phyloP scores from a whole-genome alignment of 2,113 vertebrate genomes.

The Misgurnus mizolepis region DNA sequence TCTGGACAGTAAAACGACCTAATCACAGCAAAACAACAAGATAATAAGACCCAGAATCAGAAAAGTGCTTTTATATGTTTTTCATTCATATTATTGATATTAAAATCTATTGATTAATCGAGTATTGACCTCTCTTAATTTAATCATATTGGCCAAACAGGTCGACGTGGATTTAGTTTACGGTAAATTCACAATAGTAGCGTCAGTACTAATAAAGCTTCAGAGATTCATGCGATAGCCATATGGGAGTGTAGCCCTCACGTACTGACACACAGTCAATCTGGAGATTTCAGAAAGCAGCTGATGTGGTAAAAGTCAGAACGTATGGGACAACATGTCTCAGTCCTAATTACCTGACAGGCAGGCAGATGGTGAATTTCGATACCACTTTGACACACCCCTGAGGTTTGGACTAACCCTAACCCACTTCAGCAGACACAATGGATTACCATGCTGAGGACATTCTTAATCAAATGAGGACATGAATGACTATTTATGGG shows the following conservation, averaged over 20 bases:
- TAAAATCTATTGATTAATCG: too few species aligned
- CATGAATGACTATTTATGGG: conserved; percentile 29
- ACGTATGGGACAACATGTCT: conserved; percentile 23
- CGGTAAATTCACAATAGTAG: too few species aligned
- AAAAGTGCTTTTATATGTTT: neutral
- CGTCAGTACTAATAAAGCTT: too few species aligned
- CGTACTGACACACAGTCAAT: neutral
- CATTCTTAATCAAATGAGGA: conserved; percentile 36
- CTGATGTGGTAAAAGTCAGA: conserved; percentile 27
- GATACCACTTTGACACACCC: conserved; percentile 22
- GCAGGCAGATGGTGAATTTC: conserved; percentile 1
- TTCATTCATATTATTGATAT: too few species aligned
- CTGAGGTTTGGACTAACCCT: conserved; percentile 11
- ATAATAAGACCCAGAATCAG: neutral
- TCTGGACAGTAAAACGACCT: conserved; percentile 91
- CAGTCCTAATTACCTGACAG: conserved; percentile 51
- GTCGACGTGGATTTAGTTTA: too few species aligned
- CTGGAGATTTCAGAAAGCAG: neutral
- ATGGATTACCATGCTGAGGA: conserved; percentile 6
- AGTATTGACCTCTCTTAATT: too few species aligned
- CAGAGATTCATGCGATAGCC: too few species aligned
- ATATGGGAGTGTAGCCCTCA: neutral
- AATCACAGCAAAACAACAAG: conserved; percentile 41
- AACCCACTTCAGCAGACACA: conserved; percentile 30
- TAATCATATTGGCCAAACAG: too few species aligned